A percentile compares a stretch with the other conserved stretches of the same genome.
phyloP scores from a whole-genome alignment of 2,113 vertebrate genomes.

The Platysteira castanea region DNA sequence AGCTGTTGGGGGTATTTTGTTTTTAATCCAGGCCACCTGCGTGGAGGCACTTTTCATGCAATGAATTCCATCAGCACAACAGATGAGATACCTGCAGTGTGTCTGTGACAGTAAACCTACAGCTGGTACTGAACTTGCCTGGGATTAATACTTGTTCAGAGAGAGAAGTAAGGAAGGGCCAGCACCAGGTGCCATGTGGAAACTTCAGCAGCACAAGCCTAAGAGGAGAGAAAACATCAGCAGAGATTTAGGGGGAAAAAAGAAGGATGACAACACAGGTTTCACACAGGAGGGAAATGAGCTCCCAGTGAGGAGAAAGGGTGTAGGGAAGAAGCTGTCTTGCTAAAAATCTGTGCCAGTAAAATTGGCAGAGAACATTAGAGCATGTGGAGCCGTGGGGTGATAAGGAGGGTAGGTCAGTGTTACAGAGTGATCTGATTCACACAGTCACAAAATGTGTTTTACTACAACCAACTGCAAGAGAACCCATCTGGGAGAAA shows the following conservation, averaged over 20 bases:
- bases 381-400: not conserved
- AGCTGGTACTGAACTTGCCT: not conserved
- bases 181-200: not conserved
- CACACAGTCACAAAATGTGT: not conserved
- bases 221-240: not conserved
- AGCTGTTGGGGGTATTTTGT: not conserved
- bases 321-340: not conserved
- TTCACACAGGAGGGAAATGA: not conserved
- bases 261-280: not conserved
- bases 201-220: not conserved
- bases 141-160: not conserved
- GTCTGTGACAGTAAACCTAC: not conserved
- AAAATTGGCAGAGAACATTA: not conserved
- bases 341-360: not conserved
- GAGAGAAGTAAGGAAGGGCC: not conserved
- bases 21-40: not conserved
- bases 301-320: not conserved
- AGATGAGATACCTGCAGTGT: not conserved
- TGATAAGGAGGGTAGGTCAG: not conserved
- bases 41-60: not conserved
- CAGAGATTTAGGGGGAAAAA: not conserved
- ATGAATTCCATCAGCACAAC: not conserved
- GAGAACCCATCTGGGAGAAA: not conserved
- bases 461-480: not conserved
- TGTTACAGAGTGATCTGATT: not conserved